phyloP scores from a whole-genome alignment of 64 coral and sea anemone genomes.

The Dendrophyllia cribrosa region DNA sequence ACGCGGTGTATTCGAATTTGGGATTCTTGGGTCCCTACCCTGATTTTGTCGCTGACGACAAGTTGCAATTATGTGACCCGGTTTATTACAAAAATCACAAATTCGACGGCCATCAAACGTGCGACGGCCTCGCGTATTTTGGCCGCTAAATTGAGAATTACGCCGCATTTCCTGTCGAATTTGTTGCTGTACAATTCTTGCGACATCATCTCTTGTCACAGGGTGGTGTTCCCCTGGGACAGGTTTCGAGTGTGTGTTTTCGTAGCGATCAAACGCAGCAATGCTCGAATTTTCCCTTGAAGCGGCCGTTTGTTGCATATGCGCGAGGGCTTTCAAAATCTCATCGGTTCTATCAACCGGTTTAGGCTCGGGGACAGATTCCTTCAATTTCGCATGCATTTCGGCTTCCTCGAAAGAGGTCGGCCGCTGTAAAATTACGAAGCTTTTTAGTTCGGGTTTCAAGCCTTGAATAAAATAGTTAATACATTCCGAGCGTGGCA shows the following conservation, averaged over 20 bases:
- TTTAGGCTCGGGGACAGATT: background rate
- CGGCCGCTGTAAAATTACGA: background rate
- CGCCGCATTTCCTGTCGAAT: background rate
- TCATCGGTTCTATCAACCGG: background rate
- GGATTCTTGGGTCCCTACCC: conserved; percentile 4
- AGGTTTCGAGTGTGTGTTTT: background rate
- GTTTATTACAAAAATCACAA: conserved; percentile 15
- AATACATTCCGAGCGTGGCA: conserved; percentile 42
- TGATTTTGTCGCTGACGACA: background rate
- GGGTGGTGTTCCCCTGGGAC: background rate
- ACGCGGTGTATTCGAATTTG: background rate
- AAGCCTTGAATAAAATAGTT: conserved; percentile 58
- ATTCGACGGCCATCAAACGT: background rate
- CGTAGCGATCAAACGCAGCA: background rate
- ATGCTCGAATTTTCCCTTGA: background rate
- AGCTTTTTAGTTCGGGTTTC: background rate
- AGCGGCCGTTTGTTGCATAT: background rate
- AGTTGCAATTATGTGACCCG: background rate
- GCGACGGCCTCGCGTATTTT: background rate
- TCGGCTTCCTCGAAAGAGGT: background rate
- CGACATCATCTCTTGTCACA: background rate
- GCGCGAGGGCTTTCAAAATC: background rate
- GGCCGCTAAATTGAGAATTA: background rate
- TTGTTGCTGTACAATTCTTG: background rate
- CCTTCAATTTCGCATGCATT: background rate